Conservation (phyloP, 1,140 invertebrate genomes). For the Lepeophtheirus salmonis region DNA sequence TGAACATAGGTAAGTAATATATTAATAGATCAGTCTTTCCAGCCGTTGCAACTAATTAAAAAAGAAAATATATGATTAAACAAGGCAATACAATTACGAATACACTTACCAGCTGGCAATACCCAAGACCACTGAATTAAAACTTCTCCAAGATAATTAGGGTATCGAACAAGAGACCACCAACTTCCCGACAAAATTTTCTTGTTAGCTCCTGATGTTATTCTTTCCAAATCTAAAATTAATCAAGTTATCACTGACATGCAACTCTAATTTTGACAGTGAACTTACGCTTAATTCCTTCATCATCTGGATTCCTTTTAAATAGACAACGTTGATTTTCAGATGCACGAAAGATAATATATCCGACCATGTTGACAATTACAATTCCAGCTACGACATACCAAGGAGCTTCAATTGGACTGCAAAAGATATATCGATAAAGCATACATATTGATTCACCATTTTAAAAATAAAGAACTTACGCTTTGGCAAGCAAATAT, state of each 20-base stretch:
- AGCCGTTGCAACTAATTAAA: neutral
- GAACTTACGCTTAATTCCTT: neutral
- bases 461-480: neutral
- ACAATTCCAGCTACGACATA: conserved; percentile 11
- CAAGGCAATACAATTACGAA: neutral
- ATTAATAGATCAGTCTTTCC: conserved; percentile 2
- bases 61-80: too few species aligned
- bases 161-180: conserved; percentile 10
- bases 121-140: conserved; percentile 18
- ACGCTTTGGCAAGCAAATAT: conserved; percentile 8
- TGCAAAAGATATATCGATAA: neutral
- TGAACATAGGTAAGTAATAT: conserved; percentile 15
- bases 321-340: conserved; percentile 17
- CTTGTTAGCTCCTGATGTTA: neutral
- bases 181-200: conserved; percentile 6
- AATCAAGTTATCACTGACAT: neutral
- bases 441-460: neutral
- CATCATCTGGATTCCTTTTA: conserved; percentile 7
- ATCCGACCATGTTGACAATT: conserved; percentile 12
- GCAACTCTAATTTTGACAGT: too few species aligned
- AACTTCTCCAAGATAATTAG: conserved; percentile 17
- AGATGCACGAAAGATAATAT: conserved; percentile 15
- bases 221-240: neutral
- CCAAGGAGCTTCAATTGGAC: neutral
- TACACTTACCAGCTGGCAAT: conserved; percentile 8